Evolutionary conservation across 2,797 vertebrate species (phyloP).

Genomic region (Parambassis ranga): DNA sequence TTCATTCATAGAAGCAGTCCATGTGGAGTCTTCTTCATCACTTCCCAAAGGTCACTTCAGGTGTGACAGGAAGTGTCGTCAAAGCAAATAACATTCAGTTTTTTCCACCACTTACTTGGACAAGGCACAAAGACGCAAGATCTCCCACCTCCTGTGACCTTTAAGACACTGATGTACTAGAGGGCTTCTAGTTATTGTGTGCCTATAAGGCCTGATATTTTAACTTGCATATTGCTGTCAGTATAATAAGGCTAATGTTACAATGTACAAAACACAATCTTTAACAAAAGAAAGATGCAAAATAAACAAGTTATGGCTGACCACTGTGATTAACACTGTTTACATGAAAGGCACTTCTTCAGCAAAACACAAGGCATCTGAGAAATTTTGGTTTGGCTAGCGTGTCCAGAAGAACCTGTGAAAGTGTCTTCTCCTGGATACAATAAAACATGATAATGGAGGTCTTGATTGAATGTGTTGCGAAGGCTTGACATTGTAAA

Average conservation of each 20-base stretch:
- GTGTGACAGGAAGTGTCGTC: constrained; percentile 63
- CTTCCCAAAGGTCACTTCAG: constrained; percentile 50
- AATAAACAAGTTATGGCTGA: constrained; percentile 63
- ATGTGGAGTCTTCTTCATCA: constrained; percentile 54
- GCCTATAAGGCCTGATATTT: constrained; percentile 41
- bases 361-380: constrained; percentile 44
- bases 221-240: constrained; percentile 59
- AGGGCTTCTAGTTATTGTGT: constrained; percentile 7
- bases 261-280: constrained; percentile 65
- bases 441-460: constrained; percentile 8
- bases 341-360: constrained; percentile 77
- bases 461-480: constrained; percentile 25
- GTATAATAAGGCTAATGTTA: constrained; percentile 65
- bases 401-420: constrained; percentile 37
- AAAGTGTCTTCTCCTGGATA: constrained; percentile 13
- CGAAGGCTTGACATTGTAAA: constrained; percentile 17
- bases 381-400: constrained; percentile 69
- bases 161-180: constrained; percentile 11
- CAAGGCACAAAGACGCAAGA: not conserved
- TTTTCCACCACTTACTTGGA: constrained; percentile 22
- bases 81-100: constrained; percentile 33
- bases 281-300: constrained; percentile 49
- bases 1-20: constrained; percentile 54
- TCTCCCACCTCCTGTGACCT: constrained; percentile 3
- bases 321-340: constrained; percentile 79